Conservation (phyloP, 2,113 vertebrate genomes). For the Platysteira castanea region DNA sequence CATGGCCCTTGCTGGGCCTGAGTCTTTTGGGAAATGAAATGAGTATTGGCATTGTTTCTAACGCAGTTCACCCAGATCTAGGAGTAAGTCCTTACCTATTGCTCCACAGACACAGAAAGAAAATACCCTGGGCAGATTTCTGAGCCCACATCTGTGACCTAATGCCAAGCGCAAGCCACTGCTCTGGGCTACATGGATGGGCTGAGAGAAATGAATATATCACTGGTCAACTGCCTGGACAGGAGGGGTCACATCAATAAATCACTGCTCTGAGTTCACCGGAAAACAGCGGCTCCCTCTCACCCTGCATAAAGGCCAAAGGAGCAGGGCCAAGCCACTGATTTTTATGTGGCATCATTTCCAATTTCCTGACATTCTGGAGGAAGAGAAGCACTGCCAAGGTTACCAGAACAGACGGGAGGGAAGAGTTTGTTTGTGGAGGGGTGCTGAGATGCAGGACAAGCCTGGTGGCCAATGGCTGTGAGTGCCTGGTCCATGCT, state of each 20-base stretch:
- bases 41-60: background rate
- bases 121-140: background rate
- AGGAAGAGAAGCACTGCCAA: background rate
- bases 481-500: background rate
- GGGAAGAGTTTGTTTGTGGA: background rate
- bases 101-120: background rate
- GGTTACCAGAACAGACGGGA: background rate
- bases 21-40: background rate
- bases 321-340: background rate
- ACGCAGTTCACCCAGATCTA: background rate
- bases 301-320: background rate
- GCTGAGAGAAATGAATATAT: background rate
- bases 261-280: background rate
- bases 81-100: background rate
- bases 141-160: background rate
- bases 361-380: background rate
- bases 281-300: background rate
- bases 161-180: background rate
- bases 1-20: background rate
- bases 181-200: background rate
- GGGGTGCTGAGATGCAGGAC: background rate
- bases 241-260: background rate
- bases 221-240: background rate
- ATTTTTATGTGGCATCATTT: background rate
- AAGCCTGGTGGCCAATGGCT: background rate